Evolutionary conservation across 2,888 invertebrate species (phyloP).

Genomic region (Xanthorhoe spadicearia): DNA sequence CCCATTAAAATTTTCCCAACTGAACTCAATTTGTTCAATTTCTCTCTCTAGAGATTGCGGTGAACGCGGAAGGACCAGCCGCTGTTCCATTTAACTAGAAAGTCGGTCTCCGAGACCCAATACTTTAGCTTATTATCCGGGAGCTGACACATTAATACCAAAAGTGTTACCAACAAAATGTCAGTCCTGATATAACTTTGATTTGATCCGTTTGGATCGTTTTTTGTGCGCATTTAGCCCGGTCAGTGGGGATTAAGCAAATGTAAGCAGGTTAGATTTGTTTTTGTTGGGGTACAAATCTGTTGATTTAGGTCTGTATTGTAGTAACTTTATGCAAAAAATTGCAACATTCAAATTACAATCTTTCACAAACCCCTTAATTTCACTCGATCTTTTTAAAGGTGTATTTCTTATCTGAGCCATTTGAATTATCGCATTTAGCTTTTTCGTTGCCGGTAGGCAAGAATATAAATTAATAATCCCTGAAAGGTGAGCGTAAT

Average conservation of each 20-base stretch:
- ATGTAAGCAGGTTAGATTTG: conserved; percentile 31
- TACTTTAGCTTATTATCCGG: conserved; percentile 45
- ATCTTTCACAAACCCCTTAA: neutral
- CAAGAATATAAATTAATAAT: conserved; percentile 22
- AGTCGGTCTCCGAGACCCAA: conserved; percentile 45
- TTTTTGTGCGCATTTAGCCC: conserved; percentile 33
- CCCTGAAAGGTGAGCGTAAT: conserved; percentile 25
- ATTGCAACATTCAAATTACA: neutral
- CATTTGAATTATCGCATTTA: conserved; percentile 13
- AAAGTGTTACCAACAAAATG: conserved; percentile 39
- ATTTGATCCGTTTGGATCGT: conserved; percentile 35
- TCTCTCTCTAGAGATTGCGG: conserved; percentile 46
- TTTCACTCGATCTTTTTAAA: conserved; percentile 6
- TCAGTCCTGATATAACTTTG: conserved; percentile 36
- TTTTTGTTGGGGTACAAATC: conserved; percentile 33
- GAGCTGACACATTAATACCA: conserved; percentile 50
- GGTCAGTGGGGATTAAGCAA: conserved; percentile 27
- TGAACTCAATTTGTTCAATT: conserved; percentile 45
- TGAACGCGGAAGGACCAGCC: conserved; percentile 43
- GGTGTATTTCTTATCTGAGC: neutral
- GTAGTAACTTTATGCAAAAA: neutral
- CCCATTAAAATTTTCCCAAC: conserved; percentile 40
- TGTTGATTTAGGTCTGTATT: conserved; percentile 21
- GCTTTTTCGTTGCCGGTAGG: conserved; percentile 12
- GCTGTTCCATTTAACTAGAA: conserved; percentile 45